Conservation (phyloP, 1,140 invertebrate genomes). For the Trypoxylus dichotomus region DNA sequence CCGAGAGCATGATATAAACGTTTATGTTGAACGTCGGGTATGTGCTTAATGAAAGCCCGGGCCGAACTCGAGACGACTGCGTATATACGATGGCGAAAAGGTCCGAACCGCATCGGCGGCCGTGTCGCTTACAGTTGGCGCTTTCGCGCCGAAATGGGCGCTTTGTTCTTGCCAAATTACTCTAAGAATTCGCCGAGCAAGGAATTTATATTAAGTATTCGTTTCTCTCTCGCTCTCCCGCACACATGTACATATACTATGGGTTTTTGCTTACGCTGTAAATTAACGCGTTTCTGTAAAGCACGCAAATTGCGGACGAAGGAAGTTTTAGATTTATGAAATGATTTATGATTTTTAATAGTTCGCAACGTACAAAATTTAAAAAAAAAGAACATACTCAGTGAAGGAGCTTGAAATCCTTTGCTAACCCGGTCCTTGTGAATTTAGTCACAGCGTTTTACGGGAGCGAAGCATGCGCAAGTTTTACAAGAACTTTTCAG, state of each 20-base stretch:
- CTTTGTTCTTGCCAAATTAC: constrained; percentile 25
- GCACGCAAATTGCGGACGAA: neutral
- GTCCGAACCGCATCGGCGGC: neutral
- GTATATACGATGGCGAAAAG: too few species aligned
- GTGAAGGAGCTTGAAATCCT: too few species aligned
- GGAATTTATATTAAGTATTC: constrained; percentile 19
- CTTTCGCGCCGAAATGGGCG: neutral
- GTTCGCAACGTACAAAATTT: too few species aligned
- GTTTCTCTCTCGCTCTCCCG: neutral
- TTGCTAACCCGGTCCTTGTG: too few species aligned
- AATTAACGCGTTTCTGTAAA: neutral
- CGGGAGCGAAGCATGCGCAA: too few species aligned
- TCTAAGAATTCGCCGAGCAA: constrained; percentile 6
- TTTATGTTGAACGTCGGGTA: constrained; percentile 15
- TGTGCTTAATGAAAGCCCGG: constrained; percentile 7
- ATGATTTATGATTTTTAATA: too few species aligned
- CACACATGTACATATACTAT: too few species aligned
- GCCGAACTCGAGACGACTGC: neutral
- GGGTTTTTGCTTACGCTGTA: neutral
- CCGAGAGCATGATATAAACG: neutral
- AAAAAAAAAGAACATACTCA: too few species aligned
- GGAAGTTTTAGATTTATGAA: neutral
- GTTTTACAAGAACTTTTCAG: too few species aligned
- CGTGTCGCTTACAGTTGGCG: neutral
- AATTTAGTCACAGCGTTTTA: too few species aligned